A percentile compares a stretch with the other conserved stretches of the same genome.
Conservation (phyloP, 2,113 vertebrate genomes). For the Limnothrissa miodon region DNA sequence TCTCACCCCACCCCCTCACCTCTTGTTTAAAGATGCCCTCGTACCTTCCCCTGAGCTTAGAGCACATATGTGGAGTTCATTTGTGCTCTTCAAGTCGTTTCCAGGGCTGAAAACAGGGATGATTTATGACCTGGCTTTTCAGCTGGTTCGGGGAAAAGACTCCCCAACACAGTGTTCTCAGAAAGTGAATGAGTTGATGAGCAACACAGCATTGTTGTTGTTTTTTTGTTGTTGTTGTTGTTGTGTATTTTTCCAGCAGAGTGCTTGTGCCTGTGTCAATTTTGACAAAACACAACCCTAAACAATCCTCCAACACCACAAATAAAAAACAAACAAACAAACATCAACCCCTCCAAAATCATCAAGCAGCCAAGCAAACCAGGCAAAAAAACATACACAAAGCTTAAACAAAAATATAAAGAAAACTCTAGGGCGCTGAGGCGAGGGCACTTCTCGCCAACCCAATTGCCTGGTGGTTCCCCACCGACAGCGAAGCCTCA, state of each 20-base stretch:
- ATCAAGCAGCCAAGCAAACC: background rate
- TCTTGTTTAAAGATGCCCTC: background rate
- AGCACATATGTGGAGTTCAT: constrained; percentile 2
- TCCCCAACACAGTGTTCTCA: background rate
- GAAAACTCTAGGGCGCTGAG: constrained; percentile 8
- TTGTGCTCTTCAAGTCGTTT: background rate
- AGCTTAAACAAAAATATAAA: too few relatives aligned
- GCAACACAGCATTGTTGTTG: background rate
- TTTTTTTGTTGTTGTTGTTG: background rate
- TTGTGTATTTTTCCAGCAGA: background rate
- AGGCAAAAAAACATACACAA: background rate
- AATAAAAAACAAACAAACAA: background rate
- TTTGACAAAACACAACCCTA: background rate
- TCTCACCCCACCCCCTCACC: background rate
- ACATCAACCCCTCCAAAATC: background rate
- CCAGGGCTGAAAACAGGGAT: background rate
- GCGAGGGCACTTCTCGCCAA: background rate
- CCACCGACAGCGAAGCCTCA: background rate
- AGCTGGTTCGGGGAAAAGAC: background rate
- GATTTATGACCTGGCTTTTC: background rate
- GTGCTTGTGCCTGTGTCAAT: background rate
- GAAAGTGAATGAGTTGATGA: background rate
- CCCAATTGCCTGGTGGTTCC: background rate
- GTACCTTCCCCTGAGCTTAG: background rate
- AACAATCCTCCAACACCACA: background rate